Evolutionary conservation across 1,140 invertebrate species (phyloP), one percentile per base, ranked within the genome.

Genomic region (Drosophila subobscura): DNA sequence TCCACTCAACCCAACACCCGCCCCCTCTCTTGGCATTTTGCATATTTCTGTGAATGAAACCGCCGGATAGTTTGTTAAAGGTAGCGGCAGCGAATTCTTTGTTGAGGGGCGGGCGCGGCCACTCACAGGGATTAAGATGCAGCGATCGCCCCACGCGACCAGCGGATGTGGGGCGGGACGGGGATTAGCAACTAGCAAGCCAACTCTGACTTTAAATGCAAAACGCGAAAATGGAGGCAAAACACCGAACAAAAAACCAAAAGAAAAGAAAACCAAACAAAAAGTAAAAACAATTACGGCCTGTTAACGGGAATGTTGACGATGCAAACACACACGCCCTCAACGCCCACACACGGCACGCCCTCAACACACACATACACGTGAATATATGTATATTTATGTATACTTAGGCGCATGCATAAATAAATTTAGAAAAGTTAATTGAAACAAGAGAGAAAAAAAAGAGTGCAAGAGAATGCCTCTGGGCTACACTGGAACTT

Each of bases 391-490:
- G 27, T 5, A 50, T 8, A 10, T 37, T 1, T n/a, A 44, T 57
- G 10, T 7, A 47, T 25, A 25, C 12, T 16, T 37, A 14, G 7
- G 41, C 23, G 53, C 67, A 61, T 68, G 71, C 65, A 75, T 75
- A 75, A 65, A 75, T 66, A 72, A 75, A 72, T 72, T 65, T 59
- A 55, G 67, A 40, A 75, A 75, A 75, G 51, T 72, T 75, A 72
- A 72, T 75, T 72, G 59, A 72, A 75, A 75, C 72, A 72, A 65
- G 37, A 40, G 41, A 40, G 52, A 22, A 42, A 52, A 53, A 40
- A 20, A 60, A 33, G 29, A 44, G 4, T 1, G 7, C 29, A 29
- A 50, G 25, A 33, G 29, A 51, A 10, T 37, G 33, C 1, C 10
- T 12, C 12, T 10, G 33, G 33, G 33, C 1, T 37, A 4, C 25